phyloP scores from a whole-genome alignment of 1,140 invertebrate genomes.

The Conus ventricosus region DNA sequence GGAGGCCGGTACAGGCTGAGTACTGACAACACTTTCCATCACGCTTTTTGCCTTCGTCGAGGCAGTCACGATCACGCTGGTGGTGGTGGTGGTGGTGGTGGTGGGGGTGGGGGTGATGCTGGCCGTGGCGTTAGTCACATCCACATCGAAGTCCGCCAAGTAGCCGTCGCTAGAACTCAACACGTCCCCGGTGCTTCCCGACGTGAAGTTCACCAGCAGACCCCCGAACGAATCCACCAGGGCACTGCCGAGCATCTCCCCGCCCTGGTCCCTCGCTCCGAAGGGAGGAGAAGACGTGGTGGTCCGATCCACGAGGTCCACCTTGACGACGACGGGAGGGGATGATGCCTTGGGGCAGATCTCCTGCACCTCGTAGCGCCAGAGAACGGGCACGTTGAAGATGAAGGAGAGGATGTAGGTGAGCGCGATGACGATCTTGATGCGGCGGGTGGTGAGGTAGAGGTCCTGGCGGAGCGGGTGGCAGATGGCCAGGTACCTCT shows the following conservation, averaged over 20 bases:
- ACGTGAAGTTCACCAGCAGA: too few relatives aligned
- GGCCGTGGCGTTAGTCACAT: too few relatives aligned
- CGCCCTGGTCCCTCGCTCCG: neutral
- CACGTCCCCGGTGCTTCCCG: too few relatives aligned
- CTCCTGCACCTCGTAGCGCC: slow-evolving; percentile 62
- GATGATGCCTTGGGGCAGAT: slow-evolving; percentile 36
- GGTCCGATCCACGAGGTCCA: too few relatives aligned
- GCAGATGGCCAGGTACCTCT: slow-evolving; percentile 72
- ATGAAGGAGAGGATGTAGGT: slow-evolving; percentile 65
- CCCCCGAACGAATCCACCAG: neutral
- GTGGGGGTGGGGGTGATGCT: too few relatives aligned
- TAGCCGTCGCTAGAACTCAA: too few relatives aligned
- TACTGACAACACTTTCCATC: neutral
- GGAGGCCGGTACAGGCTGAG: neutral
- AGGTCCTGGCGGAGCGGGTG: slow-evolving; percentile 68
- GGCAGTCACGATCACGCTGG: neutral
- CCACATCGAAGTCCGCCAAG: too few relatives aligned
- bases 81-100: neutral
- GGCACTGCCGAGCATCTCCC: neutral
- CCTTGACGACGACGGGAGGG: too few relatives aligned
- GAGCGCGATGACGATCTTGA: slow-evolving; percentile 66
- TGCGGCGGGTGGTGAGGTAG: slow-evolving; percentile 67
- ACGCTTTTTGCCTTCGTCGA: neutral
- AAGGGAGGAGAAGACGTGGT: too few relatives aligned
- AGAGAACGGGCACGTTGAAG: slow-evolving; percentile 72